These are phyloP conservation scores for Toxostoma redivivum DNA, from an alignment of 2,113 vertebrate genomes.

Conservation along the genomic window DNA sequence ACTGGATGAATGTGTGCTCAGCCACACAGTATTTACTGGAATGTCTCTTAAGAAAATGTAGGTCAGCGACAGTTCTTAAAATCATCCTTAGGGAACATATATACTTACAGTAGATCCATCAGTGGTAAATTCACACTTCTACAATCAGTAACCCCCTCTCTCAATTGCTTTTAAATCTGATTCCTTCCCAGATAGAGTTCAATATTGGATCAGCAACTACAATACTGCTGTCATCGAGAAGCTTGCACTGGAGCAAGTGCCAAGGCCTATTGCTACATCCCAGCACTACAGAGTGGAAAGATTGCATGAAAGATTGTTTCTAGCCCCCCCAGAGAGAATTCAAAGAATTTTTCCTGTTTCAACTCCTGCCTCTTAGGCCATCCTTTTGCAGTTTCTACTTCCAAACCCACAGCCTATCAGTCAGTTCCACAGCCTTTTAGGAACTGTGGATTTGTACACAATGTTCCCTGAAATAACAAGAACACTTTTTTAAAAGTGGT, in stretches of 20 bases:
- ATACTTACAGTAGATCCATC: not conserved
- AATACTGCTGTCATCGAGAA: not conserved
- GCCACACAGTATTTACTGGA: not conserved
- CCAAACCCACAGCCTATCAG: not conserved
- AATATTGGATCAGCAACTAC: not conserved
- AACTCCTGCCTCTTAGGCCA: not conserved
- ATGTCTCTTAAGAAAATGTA: not conserved
- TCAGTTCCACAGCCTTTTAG: not conserved
- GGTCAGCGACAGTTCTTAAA: not conserved
- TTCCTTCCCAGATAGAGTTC: not conserved
- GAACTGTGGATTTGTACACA: not conserved
- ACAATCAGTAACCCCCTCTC: not conserved
- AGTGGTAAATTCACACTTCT: not conserved
- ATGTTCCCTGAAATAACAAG: not conserved
- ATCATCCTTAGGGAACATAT: not conserved
- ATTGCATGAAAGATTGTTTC: not conserved
- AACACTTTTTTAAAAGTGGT: not conserved
- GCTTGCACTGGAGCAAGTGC: not conserved
- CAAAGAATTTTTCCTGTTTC: not conserved
- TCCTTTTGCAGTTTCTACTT: not conserved
- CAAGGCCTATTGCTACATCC: not conserved
- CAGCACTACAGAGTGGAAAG: not conserved
- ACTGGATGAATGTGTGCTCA: accelerated
- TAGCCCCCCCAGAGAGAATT: not conserved
- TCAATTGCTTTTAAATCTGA: not conserved